A percentile compares a stretch with the other conserved stretches of the same genome.
phyloP scores from a whole-genome alignment of 2,113 vertebrate genomes.

The Psittacara wagleri region DNA sequence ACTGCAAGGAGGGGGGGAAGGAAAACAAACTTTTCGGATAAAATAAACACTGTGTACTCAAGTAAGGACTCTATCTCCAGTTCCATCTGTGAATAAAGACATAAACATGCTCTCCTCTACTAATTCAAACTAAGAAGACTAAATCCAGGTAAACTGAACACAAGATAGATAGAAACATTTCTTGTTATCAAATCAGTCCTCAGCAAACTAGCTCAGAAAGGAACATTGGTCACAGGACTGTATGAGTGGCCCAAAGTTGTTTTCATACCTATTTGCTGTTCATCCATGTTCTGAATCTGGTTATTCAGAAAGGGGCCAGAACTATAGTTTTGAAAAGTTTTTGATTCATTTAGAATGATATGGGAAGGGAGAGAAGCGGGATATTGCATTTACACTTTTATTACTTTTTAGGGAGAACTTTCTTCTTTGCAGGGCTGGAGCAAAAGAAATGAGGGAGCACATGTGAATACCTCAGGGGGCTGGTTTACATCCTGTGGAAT shows the following conservation, averaged over 20 bases:
- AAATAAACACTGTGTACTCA: not conserved
- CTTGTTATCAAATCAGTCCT: not conserved
- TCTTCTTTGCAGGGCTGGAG: slow-evolving; percentile 2
- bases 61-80: not conserved
- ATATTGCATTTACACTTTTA: slow-evolving; percentile 48
- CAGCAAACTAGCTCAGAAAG: not conserved
- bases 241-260: not conserved
- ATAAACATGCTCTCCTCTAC: not conserved
- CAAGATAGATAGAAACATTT: not conserved
- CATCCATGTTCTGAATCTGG: not conserved
- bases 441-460: slow-evolving; percentile 46
- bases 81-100: not conserved
- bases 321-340: not conserved
- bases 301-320: not conserved
- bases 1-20: not conserved
- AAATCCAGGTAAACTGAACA: not conserved
- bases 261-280: not conserved
- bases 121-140: not conserved
- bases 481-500: slow-evolving; percentile 35
- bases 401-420: slow-evolving; percentile 24
- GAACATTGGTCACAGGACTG: not conserved
- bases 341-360: not conserved
- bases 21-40: not conserved
- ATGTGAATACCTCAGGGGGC: slow-evolving; percentile 18
- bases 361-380: not conserved